A percentile compares a stretch with the other conserved stretches of the same genome.
phyloP scores from a whole-genome alignment of 2,888 invertebrate species.

The Hemaris fuciformis region DNA sequence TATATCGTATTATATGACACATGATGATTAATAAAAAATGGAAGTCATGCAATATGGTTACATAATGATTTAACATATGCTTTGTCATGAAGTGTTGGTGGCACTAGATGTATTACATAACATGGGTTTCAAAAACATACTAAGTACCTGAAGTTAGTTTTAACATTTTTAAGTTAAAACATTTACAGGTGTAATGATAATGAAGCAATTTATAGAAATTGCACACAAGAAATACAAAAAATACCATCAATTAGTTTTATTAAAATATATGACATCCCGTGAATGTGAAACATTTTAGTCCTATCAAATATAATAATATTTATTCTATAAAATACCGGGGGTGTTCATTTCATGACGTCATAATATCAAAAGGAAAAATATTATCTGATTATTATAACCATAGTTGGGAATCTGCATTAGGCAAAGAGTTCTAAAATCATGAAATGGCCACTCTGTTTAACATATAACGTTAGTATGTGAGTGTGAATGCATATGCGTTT shows the following conservation, averaged over 20 bases:
- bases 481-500: slow-evolving; percentile 79
- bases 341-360: neutral
- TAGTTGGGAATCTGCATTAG: too few species aligned
- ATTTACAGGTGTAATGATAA: neutral
- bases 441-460: slow-evolving; percentile 14
- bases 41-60: slow-evolving; percentile 34
- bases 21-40: slow-evolving; percentile 21
- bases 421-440: neutral
- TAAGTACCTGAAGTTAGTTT: neutral
- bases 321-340: neutral
- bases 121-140: neutral
- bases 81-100: neutral
- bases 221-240: neutral
- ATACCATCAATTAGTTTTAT: neutral
- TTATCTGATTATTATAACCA: too few species aligned
- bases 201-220: neutral
- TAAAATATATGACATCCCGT: neutral
- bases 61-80: slow-evolving; percentile 42
- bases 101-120: neutral
- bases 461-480: slow-evolving; percentile 48
- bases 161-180: neutral
- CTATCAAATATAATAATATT: neutral
- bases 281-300: neutral
- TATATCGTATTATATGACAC: slow-evolving; percentile 22
- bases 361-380: too few species aligned